Conservation (phyloP, 2,888 invertebrate genomes). For the Axea sp. region DNA sequence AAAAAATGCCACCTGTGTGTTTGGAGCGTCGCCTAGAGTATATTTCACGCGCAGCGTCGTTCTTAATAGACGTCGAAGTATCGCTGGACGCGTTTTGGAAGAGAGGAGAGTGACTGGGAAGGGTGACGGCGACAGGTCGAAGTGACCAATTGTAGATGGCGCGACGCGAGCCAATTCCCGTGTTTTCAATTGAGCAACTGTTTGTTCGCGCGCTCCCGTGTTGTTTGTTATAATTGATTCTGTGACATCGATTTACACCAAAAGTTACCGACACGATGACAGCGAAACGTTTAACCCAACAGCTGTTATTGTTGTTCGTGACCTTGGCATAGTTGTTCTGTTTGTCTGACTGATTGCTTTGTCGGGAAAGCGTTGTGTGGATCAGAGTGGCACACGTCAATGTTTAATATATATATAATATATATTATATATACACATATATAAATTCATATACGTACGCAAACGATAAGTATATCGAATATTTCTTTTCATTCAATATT, state of each 20-base stretch:
- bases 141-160: constrained; percentile 14
- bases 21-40: constrained; percentile 9
- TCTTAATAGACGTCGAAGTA: constrained; percentile 27
- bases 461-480: constrained; percentile 26
- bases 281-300: constrained; percentile 71
- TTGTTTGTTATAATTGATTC: constrained; percentile 38
- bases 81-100: constrained; percentile 5
- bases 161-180: constrained; percentile 28
- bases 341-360: constrained; percentile 15
- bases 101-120: no score
- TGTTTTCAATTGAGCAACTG: constrained; percentile 44
- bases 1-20: neutral
- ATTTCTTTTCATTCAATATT: no score
- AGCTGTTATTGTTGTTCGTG: constrained; percentile 14
- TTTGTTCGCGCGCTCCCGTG: constrained; percentile 22
- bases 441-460: constrained; percentile 37
- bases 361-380: constrained; percentile 15
- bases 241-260: constrained; percentile 67
- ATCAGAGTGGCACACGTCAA: constrained; percentile 37
- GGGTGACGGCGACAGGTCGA: neutral
- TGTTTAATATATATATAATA: constrained; percentile 31
- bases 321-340: constrained; percentile 18
- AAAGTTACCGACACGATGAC: constrained; percentile 73
- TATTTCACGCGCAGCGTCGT: constrained; percentile 20
- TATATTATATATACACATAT: constrained; percentile 40